Conservation (phyloP, 1,140 invertebrate genomes). For the Anoplolepis gracilipes region DNA sequence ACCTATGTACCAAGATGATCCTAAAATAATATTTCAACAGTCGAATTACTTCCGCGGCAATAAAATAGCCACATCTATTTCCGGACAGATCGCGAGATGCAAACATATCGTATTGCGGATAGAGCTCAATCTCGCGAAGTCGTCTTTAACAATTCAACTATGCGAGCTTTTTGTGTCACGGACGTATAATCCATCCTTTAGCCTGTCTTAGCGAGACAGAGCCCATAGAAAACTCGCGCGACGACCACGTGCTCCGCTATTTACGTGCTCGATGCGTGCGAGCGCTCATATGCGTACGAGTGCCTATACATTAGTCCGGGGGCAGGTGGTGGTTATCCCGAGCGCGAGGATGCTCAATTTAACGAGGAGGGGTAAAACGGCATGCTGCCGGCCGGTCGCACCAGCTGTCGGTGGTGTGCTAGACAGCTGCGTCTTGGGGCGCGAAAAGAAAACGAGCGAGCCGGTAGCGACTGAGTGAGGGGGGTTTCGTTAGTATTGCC, state of each 20-base stretch:
- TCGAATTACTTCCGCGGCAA: neutral
- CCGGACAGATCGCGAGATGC: neutral
- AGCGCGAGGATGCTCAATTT: constrained; percentile 76
- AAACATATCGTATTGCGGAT: neutral
- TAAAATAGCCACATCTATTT: neutral
- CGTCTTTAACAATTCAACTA: constrained; percentile 58
- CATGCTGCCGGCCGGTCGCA: constrained; percentile 69
- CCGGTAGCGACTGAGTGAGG: neutral
- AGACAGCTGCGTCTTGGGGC: constrained; percentile 79
- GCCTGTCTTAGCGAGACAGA: constrained; percentile 21
- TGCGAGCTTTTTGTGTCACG: constrained; percentile 43
- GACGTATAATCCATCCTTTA: constrained; percentile 61
- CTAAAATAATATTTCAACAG: neutral
- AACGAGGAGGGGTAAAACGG: constrained; percentile 74
- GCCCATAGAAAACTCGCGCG: neutral
- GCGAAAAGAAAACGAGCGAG: constrained; percentile 51
- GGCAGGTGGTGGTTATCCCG: constrained; percentile 76
- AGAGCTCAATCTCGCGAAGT: constrained; percentile 29
- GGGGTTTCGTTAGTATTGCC: neutral
- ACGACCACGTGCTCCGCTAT: constrained; percentile 50
- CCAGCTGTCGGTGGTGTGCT: constrained; percentile 75
- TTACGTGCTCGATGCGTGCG: neutral
- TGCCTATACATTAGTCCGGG: constrained; percentile 32
- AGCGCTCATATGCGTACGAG: neutral
- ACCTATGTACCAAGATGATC: neutral